These are phyloP conservation scores for Drosophila obscura DNA, from an alignment of 1,140 invertebrate species.

Conservation along the genomic window DNA sequence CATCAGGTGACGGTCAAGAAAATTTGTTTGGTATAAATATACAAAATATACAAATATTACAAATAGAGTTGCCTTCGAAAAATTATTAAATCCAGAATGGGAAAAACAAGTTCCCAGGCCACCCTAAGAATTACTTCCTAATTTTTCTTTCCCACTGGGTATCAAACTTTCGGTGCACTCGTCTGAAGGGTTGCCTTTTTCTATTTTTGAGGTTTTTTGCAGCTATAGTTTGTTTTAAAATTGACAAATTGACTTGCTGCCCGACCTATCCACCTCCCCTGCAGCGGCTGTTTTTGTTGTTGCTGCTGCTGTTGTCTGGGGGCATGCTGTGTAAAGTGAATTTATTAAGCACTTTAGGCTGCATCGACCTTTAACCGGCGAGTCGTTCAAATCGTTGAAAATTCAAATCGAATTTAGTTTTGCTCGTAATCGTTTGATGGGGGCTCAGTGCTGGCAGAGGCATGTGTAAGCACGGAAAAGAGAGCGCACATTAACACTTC, in stretches of 20 bases:
- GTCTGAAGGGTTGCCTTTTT: too few relatives aligned
- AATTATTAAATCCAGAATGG: too few relatives aligned
- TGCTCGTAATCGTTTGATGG: neutral
- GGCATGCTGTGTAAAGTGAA: constrained; percentile 40
- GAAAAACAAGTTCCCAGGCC: too few relatives aligned
- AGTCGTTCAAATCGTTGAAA: constrained; percentile 9
- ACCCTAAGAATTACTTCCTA: too few relatives aligned
- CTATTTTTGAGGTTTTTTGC: constrained; percentile 5
- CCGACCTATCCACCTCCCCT: constrained; percentile 24
- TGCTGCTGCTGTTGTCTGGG: neutral
- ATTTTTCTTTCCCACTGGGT: too few relatives aligned
- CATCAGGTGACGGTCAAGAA: too few relatives aligned
- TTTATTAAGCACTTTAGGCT: constrained; percentile 52
- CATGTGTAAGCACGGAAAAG: too few relatives aligned
- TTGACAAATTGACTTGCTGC: constrained; percentile 67
- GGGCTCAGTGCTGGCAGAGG: neutral
- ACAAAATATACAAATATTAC: too few relatives aligned
- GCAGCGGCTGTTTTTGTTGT: constrained; percentile 9
- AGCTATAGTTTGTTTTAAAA: constrained; percentile 60
- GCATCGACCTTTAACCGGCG: constrained; percentile 6
- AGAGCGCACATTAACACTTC: too few relatives aligned
- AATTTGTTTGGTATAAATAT: too few relatives aligned
- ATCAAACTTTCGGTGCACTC: too few relatives aligned
- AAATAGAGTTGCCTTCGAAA: too few relatives aligned
- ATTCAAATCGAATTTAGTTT: constrained; percentile 11